phyloP scores from a whole-genome alignment of 1,140 invertebrate species.

The Leptopilina boulardi region DNA sequence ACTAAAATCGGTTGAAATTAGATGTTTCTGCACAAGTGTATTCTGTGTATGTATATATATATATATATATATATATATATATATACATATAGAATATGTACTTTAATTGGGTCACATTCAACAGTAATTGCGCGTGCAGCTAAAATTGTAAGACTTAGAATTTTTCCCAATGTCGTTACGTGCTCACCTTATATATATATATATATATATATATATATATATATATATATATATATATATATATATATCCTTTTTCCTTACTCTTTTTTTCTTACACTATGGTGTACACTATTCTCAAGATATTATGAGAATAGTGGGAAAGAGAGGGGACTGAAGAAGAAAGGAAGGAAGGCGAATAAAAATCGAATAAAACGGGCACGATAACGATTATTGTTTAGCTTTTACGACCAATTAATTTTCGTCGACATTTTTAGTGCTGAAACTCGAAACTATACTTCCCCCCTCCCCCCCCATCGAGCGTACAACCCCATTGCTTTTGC shows the following conservation, averaged over 20 bases:
- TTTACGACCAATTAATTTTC: conserved; percentile 48
- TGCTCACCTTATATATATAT: background rate
- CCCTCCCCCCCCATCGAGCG: background rate
- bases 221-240: too few relatives aligned
- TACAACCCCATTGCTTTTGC: conserved; percentile 12
- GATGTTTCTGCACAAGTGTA: background rate
- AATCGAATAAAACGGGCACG: conserved; percentile 21
- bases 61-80: too few relatives aligned
- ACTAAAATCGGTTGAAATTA: too few relatives aligned
- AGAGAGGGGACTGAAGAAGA: background rate
- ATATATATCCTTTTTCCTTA: too few relatives aligned
- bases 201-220: too few relatives aligned
- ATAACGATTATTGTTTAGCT: conserved; percentile 37
- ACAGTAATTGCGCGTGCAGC: background rate
- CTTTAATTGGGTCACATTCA: background rate
- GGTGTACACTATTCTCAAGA: too few relatives aligned
- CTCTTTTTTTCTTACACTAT: too few relatives aligned
- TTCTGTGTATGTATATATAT: too few relatives aligned
- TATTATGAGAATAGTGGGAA: background rate
- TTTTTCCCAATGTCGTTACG: background rate
- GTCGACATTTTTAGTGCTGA: conserved; percentile 39
- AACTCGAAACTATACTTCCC: conserved; percentile 4
- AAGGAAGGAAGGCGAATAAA: background rate
- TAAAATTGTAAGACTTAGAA: background rate
- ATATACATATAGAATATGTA: too few relatives aligned